Conservation (phyloP, 2,888 invertebrate species). For the Adelognathus sp. region DNA sequence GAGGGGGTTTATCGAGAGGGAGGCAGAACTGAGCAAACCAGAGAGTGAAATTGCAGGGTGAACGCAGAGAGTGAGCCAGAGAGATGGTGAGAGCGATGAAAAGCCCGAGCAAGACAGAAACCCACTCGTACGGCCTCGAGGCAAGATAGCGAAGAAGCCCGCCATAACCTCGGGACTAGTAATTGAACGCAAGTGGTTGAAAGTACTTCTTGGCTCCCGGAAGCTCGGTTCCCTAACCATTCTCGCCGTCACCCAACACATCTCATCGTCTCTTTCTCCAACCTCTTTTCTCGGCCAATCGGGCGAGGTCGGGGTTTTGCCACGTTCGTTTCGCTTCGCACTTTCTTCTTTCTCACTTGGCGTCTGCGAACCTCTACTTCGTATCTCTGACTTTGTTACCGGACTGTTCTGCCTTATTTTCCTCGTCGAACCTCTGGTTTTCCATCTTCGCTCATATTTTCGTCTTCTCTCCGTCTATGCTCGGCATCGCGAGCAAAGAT, state of each 20-base stretch:
- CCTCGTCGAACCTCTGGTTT: background rate
- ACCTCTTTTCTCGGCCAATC: constrained; percentile 18
- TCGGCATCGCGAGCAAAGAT: constrained; percentile 46
- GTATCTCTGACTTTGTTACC: constrained; percentile 20
- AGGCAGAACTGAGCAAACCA: constrained; percentile 44
- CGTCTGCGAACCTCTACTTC: constrained; percentile 38
- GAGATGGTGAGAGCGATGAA: constrained; percentile 26
- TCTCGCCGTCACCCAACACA: constrained; percentile 30
- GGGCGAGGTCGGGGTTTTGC: constrained; percentile 19
- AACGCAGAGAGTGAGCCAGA: constrained; percentile 22
- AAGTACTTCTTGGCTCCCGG: constrained; percentile 69
- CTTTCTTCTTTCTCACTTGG: constrained; percentile 39
- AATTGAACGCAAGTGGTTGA: constrained; percentile 78
- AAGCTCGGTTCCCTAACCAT: constrained; percentile 51
- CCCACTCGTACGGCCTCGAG: constrained; percentile 47
- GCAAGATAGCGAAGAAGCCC: constrained; percentile 62
- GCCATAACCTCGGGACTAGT: constrained; percentile 75
- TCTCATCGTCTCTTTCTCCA: constrained; percentile 45
- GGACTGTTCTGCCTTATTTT: background rate
- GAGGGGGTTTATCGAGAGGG: constrained; percentile 50
- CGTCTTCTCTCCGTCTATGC: background rate
- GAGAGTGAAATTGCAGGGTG: constrained; percentile 37
- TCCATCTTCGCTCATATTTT: constrained; percentile 6
- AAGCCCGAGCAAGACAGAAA: constrained; percentile 43
- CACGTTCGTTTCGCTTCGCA: constrained; percentile 8